A percentile compares a stretch with the other conserved stretches of the same genome.
Conservation (phyloP, 2,888 invertebrate species). For the Glyphotaelius pellucidus region DNA sequence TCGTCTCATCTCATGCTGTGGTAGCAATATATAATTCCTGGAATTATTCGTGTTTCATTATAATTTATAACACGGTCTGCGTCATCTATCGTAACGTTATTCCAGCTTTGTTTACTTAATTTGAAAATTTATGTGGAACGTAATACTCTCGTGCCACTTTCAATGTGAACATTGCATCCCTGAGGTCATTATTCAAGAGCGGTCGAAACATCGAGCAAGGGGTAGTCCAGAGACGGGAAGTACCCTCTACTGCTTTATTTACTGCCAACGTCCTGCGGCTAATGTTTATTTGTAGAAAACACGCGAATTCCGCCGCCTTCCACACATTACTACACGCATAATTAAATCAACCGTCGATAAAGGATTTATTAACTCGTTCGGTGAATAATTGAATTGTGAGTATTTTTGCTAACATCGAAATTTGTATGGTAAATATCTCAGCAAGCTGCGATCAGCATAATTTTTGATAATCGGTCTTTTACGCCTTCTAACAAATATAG, state of each 20-base stretch:
- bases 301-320: background rate
- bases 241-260: background rate
- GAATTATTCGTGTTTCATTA: background rate
- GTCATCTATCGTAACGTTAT: background rate
- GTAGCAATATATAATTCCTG: background rate
- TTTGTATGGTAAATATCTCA: background rate
- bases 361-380: background rate
- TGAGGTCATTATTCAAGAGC: background rate
- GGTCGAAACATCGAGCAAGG: conserved; percentile 2
- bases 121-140: conserved; percentile 7
- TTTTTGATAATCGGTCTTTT: background rate
- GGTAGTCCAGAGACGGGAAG: background rate
- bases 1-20: background rate
- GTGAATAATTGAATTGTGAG: background rate
- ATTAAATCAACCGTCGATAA: background rate
- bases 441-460: background rate
- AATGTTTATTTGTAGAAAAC: background rate
- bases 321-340: background rate
- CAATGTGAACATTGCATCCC: conserved; percentile 9
- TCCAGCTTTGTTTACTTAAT: background rate
- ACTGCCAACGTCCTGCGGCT: background rate
- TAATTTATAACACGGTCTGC: background rate
- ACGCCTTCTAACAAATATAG: background rate
- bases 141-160: background rate
- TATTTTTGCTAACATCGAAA: background rate